phyloP scores from a whole-genome alignment of 2,797 vertebrate genomes.

The Sebastes miniatus region DNA sequence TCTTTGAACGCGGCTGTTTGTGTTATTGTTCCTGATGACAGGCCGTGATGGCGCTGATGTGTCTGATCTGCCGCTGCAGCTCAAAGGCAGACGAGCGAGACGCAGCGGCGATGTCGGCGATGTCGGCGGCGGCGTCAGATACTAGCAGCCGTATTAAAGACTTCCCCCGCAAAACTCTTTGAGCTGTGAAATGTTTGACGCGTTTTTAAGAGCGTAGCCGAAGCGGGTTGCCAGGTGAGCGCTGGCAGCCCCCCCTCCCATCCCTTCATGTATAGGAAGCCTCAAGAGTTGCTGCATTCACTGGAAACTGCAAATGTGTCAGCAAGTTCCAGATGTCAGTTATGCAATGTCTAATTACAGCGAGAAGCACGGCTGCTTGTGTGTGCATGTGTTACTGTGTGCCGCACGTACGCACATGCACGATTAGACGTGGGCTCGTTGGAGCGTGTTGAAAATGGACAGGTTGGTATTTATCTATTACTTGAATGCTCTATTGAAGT shows the following conservation, averaged over 20 bases:
- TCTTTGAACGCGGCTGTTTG: slow-evolving; percentile 75
- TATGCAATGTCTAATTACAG: slow-evolving; percentile 75
- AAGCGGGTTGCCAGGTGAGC: slow-evolving; percentile 72
- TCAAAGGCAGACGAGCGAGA: slow-evolving; percentile 67
- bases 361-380: slow-evolving; percentile 19
- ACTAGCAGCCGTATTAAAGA: slow-evolving; percentile 68
- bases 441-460: not conserved
- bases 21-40: slow-evolving; percentile 75
- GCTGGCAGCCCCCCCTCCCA: not conserved
- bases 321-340: slow-evolving; percentile 76
- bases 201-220: slow-evolving; percentile 46
- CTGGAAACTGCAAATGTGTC: slow-evolving; percentile 71
- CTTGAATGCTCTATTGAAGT: not conserved
- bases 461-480: not conserved
- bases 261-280: slow-evolving; percentile 57
- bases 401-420: not conserved
- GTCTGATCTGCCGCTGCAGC: slow-evolving; percentile 66
- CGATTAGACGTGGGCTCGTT: not conserved
- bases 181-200: slow-evolving; percentile 74
- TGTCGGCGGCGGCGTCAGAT: slow-evolving; percentile 30
- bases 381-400: not conserved
- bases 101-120: not conserved
- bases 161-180: slow-evolving; percentile 60
- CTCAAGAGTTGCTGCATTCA: slow-evolving; percentile 68
- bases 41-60: slow-evolving; percentile 64